phyloP scores from a whole-genome alignment of 64 coral and sea anemone genomes.

The Cladopsammia gracilis region DNA sequence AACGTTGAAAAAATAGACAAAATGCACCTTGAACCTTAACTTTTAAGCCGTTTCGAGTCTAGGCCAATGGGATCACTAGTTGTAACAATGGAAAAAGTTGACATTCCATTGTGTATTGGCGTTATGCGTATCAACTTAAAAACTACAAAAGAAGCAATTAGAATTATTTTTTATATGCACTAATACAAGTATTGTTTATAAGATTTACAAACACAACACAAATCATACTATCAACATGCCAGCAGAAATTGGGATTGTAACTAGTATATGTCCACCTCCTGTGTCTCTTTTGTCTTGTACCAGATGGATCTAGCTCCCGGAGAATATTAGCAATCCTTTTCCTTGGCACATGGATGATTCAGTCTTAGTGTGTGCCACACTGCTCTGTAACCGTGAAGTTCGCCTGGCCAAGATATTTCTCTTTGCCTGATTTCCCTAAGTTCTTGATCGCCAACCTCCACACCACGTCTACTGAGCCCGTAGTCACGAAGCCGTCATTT shows the following conservation, averaged over 20 bases:
- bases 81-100: too few species aligned
- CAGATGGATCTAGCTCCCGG: slow-evolving; percentile 21
- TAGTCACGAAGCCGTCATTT: slow-evolving; percentile 42
- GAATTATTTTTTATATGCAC: too few species aligned
- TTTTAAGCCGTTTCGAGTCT: too few species aligned
- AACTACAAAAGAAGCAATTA: too few species aligned
- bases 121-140: too few species aligned
- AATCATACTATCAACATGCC: neutral
- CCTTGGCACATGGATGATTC: slow-evolving; percentile 40
- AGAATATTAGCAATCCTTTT: slow-evolving; percentile 32
- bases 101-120: too few species aligned
- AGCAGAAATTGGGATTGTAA: slow-evolving; percentile 39
- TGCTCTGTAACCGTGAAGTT: slow-evolving; percentile 38
- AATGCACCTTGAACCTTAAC: too few species aligned
- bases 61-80: too few species aligned
- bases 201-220: too few species aligned
- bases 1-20: too few species aligned
- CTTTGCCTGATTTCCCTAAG: slow-evolving; percentile 26
- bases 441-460: neutral
- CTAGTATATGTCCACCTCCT: slow-evolving; percentile 36
- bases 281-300: slow-evolving; percentile 18
- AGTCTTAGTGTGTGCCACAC: slow-evolving; percentile 37
- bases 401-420: neutral
- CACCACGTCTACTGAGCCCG: slow-evolving; percentile 39
- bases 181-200: too few species aligned